A percentile compares a stretch with the other conserved stretches of the same genome.
Conservation (phyloP, 1,140 invertebrate species). For the Druon quercuslanigerum region DNA sequence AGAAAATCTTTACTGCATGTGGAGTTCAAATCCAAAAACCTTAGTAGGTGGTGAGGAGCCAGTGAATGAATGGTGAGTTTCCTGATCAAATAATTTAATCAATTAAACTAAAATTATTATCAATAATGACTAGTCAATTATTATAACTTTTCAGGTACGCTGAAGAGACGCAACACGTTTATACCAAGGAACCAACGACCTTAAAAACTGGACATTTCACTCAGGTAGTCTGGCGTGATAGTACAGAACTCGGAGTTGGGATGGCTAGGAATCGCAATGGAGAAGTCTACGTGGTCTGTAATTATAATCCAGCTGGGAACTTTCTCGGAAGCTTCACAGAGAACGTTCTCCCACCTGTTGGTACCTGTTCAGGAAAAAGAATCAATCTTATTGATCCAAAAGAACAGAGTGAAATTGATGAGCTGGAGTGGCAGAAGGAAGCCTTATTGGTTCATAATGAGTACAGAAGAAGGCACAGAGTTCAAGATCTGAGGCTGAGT, state of each 20-base stretch:
- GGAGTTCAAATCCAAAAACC: slow-evolving; percentile 84
- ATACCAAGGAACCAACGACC: slow-evolving; percentile 81
- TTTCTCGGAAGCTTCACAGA: slow-evolving; percentile 85
- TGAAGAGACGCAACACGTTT: slow-evolving; percentile 73
- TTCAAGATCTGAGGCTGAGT: slow-evolving; percentile 79
- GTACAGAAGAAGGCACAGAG: slow-evolving; percentile 84
- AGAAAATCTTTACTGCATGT: slow-evolving; percentile 88
- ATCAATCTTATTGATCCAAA: slow-evolving; percentile 47
- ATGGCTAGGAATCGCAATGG: slow-evolving; percentile 81
- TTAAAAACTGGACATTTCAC: slow-evolving; percentile 83
- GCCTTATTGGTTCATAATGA: slow-evolving; percentile 86
- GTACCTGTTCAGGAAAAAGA: slow-evolving; percentile 68
- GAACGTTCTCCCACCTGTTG: slow-evolving; percentile 81
- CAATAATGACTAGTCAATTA: no score
- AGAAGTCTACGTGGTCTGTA: slow-evolving; percentile 87
- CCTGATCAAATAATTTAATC: slow-evolving; percentile 7
- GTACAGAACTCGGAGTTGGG: slow-evolving; percentile 86
- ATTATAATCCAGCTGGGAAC: slow-evolving; percentile 92
- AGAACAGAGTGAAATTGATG: slow-evolving; percentile 54
- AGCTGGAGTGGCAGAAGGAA: slow-evolving; percentile 78
- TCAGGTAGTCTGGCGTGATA: slow-evolving; percentile 88
- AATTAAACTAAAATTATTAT: slow-evolving; percentile 22
- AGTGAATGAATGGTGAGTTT: slow-evolving; percentile 83
- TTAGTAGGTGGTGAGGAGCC: slow-evolving; percentile 81
- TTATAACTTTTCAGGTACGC: slow-evolving; percentile 60